Evolutionary conservation across 2,113 vertebrate genomes (phyloP).

Genomic region (Percopsis transmontana): DNA sequence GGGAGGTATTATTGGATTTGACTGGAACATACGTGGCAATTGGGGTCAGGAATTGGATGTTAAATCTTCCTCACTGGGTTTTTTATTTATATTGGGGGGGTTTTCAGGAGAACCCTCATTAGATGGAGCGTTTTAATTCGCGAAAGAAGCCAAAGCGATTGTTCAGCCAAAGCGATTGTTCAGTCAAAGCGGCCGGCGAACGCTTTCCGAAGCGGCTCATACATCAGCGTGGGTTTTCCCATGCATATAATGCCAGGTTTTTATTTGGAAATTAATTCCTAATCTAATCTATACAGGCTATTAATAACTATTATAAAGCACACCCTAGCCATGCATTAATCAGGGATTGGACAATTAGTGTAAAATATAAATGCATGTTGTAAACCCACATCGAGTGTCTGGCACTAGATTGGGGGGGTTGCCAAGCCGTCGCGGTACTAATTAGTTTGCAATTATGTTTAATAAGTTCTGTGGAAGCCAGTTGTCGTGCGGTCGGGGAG

Average conservation of each 20-base stretch:
- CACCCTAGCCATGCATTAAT: constrained; percentile 77
- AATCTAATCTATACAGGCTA: constrained; percentile 80
- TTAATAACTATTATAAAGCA: constrained; percentile 82
- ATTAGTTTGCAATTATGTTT: constrained; percentile 86
- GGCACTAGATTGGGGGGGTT: constrained; percentile 72
- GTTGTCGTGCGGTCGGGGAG: constrained; percentile 66
- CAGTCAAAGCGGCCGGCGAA: no score
- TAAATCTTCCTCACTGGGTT: no score
- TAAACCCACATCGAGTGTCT: constrained; percentile 80
- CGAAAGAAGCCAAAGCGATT: constrained; percentile 31
- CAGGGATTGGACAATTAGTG: constrained; percentile 80
- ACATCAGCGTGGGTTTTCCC: constrained; percentile 11
- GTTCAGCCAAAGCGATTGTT: no score
- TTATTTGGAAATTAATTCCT: constrained; percentile 79
- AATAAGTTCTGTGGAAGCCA: constrained; percentile 81
- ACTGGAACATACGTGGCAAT: no score
- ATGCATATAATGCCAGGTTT: constrained; percentile 72
- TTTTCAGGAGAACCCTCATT: no score
- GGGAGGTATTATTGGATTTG: no score
- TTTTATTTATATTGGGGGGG: no score
- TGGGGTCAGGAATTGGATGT: no score
- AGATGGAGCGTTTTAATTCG: neutral
- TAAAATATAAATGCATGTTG: constrained; percentile 82
- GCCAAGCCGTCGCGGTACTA: constrained; percentile 80
- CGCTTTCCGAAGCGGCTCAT: no score